Base-by-base conservation (phyloP, 2,888 invertebrate species). In the Euspilapteryx auroguttella region DNA sequence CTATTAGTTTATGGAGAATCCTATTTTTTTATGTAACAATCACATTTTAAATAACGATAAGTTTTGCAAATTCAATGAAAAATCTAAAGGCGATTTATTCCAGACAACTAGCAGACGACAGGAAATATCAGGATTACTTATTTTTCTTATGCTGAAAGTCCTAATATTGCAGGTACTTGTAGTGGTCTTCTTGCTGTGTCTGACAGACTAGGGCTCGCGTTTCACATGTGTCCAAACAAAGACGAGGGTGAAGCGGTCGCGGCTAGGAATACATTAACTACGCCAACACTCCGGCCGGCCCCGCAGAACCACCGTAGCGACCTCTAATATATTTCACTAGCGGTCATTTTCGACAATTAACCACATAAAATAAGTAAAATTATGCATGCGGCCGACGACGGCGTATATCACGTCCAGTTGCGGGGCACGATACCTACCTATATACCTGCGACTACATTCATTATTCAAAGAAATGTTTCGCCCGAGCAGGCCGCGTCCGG, bases 261-360 rank as follows among this genome's bases (percentile, higher is more conserved):
- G 5, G 17, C 17, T 17, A 17, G 53, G 71, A 65, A 75, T 73
- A 75, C 56, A 75, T 75, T 75, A 73, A 52, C 58, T 52, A 46
- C 55, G 4, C 29, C 27, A 17, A 8, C 59, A 55, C 17, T 17
- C 5, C 8, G 17, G 17, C 17, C 55, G n/a, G n/a, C n/a, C n/a
- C n/a, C n/a, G n/a, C n/a, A n/a, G n/a, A n/a, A n/a, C 50, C 43
- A 44, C 54, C 45, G 61, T 56, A 58, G 56, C 53, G 61, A 58
- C 61, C 61, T 49, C 51, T 65, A 68, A 69, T 69, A 66, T 73
- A 73, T 75, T 73, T 73, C 62, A 65, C 66, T 55, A 40, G 66
- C 63, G 71, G 75, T 75, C 73, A 73, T 75, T 75, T 73, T 75
- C 75, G 75, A 73, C 75, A 75, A 73, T 75, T 73, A 75, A 73